A percentile compares a stretch with the other conserved stretches of the same genome.
phyloP scores from a whole-genome alignment of 2,113 vertebrate species.

The Ia io region DNA sequence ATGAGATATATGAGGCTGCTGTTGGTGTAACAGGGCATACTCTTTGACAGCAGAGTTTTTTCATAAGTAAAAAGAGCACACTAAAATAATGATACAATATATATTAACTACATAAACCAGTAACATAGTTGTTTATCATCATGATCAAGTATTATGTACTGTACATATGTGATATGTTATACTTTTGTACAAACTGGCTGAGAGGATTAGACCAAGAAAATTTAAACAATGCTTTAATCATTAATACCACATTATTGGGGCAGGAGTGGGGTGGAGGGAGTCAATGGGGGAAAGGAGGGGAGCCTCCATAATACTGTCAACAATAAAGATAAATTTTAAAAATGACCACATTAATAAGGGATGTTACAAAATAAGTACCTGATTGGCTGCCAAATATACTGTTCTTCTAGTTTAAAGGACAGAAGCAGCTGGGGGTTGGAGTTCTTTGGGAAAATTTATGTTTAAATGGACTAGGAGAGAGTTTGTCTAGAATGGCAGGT shows the following conservation, averaged over 20 bases:
- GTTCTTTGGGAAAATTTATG: not conserved
- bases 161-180: not conserved
- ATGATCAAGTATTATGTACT: not conserved
- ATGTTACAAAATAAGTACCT: not conserved
- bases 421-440: not conserved
- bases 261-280: too few relatives aligned
- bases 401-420: not conserved
- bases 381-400: not conserved
- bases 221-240: not conserved
- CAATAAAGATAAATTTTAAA: too few relatives aligned
- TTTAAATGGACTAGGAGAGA: not conserved
- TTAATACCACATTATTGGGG: not conserved
- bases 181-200: not conserved
- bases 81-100: not conserved
- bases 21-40: not conserved
- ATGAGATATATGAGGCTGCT: not conserved
- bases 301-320: too few relatives aligned
- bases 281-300: too few relatives aligned
- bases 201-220: not conserved
- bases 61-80: not conserved
- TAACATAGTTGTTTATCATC: not conserved
- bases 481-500: not conserved
- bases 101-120: not conserved
- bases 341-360: not conserved
- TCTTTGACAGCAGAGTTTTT: not conserved